phyloP scores from a whole-genome alignment of 2,113 vertebrate species.

The Sardina pilchardus region DNA sequence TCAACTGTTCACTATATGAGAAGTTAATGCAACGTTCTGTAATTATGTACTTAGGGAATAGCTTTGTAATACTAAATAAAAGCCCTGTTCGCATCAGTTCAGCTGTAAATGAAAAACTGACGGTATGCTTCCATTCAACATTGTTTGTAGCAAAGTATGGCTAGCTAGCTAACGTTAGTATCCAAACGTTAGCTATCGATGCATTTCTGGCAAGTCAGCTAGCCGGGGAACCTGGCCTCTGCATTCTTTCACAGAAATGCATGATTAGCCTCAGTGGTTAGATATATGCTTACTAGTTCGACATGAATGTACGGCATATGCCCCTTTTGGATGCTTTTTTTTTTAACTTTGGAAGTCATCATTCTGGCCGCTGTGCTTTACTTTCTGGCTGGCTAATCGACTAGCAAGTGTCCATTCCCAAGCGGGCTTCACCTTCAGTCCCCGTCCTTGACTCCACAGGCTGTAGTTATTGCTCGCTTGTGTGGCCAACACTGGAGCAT shows the following conservation, averaged over 20 bases:
- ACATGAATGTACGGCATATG: not conserved
- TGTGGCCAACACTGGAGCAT: not conserved
- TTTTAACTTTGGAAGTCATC: not conserved
- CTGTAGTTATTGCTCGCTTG: not conserved
- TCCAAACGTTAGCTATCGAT: too few species aligned
- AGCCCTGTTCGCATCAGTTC: not conserved
- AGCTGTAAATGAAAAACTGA: not conserved
- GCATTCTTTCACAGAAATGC: not conserved
- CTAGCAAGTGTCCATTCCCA: slow-evolving; percentile 7
- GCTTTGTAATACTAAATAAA: not conserved
- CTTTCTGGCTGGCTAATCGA: not conserved
- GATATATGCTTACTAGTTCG: not conserved
- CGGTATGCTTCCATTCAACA: not conserved
- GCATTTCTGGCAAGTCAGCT: not conserved
- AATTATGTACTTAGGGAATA: not conserved
- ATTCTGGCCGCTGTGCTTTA: not conserved
- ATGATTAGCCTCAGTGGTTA: not conserved
- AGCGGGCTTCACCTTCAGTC: slow-evolving; percentile 34
- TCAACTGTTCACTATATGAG: not conserved
- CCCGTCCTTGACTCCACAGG: slow-evolving; percentile 30
- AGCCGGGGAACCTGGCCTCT: not conserved
- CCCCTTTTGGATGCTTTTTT: not conserved
- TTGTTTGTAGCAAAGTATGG: not conserved
- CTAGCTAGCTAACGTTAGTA: not conserved
- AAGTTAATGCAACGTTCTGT: not conserved